phyloP scores from a whole-genome alignment of 2,888 invertebrate genomes.

The Scaptomyza parva region DNA sequence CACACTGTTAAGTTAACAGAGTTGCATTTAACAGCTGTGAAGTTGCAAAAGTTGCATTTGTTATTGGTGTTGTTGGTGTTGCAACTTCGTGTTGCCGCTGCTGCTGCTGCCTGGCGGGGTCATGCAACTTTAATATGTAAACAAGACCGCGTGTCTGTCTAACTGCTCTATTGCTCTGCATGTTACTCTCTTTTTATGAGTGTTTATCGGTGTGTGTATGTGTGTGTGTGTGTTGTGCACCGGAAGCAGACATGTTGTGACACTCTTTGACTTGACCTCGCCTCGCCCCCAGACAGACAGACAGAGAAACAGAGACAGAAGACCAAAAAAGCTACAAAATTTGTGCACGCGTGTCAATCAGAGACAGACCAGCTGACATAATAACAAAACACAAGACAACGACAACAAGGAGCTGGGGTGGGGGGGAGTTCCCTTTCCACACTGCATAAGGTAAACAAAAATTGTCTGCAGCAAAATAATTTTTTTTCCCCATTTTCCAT shows the following conservation, averaged over 20 bases:
- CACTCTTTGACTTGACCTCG: conserved; percentile 80
- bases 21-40: conserved; percentile 53
- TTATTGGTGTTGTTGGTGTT: conserved; percentile 21
- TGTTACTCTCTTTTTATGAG: conserved; percentile 44
- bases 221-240: conserved; percentile 56
- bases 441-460: conserved; percentile 63
- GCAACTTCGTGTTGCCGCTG: conserved; percentile 36
- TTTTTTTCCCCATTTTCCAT: conserved; percentile 7
- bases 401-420: conserved; percentile 19
- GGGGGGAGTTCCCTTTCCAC: background rate
- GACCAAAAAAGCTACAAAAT: conserved; percentile 49
- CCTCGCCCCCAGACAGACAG: conserved; percentile 39
- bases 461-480: conserved; percentile 68
- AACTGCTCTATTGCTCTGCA: conserved; percentile 42
- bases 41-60: conserved; percentile 45
- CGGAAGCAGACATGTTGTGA: conserved; percentile 82
- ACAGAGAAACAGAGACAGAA: conserved; percentile 20
- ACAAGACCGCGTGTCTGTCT: conserved; percentile 78
- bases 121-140: conserved; percentile 84
- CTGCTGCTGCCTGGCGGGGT: conserved; percentile 63
- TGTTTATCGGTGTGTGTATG: conserved; percentile 25
- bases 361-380: conserved; percentile 72
- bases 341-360: conserved; percentile 78
- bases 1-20: conserved; percentile 49
- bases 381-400: conserved; percentile 56